Percentiles rank a stretch among this genome's conserved stretches.
These are phyloP conservation scores for Eubasilissa regina DNA, from an alignment of 1,140 invertebrate species.

Conservation along the genomic window DNA sequence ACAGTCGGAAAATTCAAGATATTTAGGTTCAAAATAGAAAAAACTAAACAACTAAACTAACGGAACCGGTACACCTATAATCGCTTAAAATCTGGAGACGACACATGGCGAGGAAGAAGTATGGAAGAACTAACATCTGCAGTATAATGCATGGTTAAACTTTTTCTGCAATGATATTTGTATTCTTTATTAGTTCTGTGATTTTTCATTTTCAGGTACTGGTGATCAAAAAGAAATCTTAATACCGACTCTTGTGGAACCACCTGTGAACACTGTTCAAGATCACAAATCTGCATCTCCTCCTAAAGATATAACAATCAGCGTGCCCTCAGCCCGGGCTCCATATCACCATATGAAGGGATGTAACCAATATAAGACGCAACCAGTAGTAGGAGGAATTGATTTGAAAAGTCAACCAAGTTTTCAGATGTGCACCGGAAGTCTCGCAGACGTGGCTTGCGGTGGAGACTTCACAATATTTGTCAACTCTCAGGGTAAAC, in stretches of 20 bases:
- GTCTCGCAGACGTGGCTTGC: slow-evolving; percentile 66
- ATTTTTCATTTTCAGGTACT: slow-evolving; percentile 69
- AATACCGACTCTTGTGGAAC: slow-evolving; percentile 65
- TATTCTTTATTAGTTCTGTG: background rate
- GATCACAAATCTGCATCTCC: slow-evolving; percentile 19
- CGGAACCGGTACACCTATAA: too few species aligned
- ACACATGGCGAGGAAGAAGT: too few species aligned
- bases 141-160: background rate
- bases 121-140: background rate
- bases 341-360: slow-evolving; percentile 3
- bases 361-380: slow-evolving; percentile 20
- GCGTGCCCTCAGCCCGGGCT: slow-evolving; percentile 45
- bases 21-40: too few species aligned
- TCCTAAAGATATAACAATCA: slow-evolving; percentile 52
- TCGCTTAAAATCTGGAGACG: too few species aligned
- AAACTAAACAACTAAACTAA: too few species aligned
- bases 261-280: slow-evolving; percentile 19
- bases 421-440: background rate
- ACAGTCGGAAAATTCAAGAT: too few species aligned
- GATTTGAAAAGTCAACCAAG: background rate
- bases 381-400: background rate
- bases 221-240: slow-evolving; percentile 71
- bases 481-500: slow-evolving; percentile 72
- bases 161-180: background rate
- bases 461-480: slow-evolving; percentile 83